Percentiles rank a stretch among this genome's conserved stretches.
Evolutionary conservation across 2,113 vertebrate genomes (phyloP).

Genomic region (Oncorhynchus mykiss): DNA sequence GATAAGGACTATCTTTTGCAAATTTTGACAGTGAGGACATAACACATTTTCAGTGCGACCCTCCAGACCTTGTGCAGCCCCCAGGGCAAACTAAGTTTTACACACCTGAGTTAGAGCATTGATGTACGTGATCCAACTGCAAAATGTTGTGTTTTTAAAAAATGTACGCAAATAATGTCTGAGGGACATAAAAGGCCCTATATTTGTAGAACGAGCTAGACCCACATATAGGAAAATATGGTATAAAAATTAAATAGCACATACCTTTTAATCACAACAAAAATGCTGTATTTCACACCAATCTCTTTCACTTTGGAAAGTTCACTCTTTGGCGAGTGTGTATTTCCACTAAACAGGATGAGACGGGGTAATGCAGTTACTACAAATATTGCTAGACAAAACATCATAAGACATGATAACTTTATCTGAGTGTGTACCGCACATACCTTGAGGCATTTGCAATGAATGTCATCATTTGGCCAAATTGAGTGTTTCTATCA

Average conservation of each 20-base stretch:
- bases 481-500: constrained; percentile 43
- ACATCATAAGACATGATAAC: background rate
- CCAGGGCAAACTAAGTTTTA: too few species aligned
- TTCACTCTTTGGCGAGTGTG: constrained; percentile 24
- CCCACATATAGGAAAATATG: too few species aligned
- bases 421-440: background rate
- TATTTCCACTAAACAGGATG: constrained; percentile 63
- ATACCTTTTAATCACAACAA: constrained; percentile 67
- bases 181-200: too few species aligned
- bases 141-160: too few species aligned
- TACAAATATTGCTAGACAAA: background rate
- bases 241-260: constrained; percentile 13
- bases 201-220: too few species aligned
- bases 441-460: constrained; percentile 66
- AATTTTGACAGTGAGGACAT: too few species aligned
- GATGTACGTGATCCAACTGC: too few species aligned
- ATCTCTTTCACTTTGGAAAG: constrained; percentile 42
- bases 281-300: constrained; percentile 71
- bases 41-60: too few species aligned
- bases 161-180: too few species aligned
- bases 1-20: too few species aligned
- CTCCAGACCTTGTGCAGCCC: too few species aligned
- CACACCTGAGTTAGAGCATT: too few species aligned
- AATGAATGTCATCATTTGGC: constrained; percentile 45
- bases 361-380: background rate